Conservation (phyloP, 1,140 invertebrate species). For the Sarcophaga peregrina region DNA sequence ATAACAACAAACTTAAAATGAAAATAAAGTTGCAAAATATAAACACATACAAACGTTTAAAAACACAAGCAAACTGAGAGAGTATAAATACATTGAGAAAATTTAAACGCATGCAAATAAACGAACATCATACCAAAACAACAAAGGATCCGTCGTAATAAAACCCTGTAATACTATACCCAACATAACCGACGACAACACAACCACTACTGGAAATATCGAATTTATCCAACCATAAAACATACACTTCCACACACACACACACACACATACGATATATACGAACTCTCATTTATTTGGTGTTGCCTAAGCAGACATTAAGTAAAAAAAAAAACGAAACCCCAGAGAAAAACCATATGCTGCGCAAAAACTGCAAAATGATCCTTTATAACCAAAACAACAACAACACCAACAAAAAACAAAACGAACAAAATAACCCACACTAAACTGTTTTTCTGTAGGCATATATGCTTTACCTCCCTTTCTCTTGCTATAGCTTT, state of each 20-base stretch:
- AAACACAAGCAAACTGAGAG: background rate
- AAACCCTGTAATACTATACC: background rate
- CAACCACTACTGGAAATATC: background rate
- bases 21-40: conserved; percentile 9
- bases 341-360: conserved; percentile 23
- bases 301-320: background rate
- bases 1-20: background rate
- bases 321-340: background rate
- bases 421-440: background rate
- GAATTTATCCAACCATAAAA: background rate
- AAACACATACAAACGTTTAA: background rate
- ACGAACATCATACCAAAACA: background rate
- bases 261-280: too few relatives aligned
- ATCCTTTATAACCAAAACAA: conserved; percentile 17
- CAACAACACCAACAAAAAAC: background rate
- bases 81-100: background rate
- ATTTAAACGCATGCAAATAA: conserved; percentile 1
- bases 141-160: background rate
- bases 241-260: background rate
- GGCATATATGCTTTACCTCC: too few relatives aligned
- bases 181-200: background rate
- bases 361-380: conserved; percentile 39
- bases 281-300: background rate
- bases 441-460: too few relatives aligned
- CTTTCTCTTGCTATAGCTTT: too few relatives aligned